Percentiles rank a stretch among this genome's conserved stretches.
Evolutionary conservation across 2,888 invertebrate species (phyloP).

Genomic region (Adelphocoris suturalis): DNA sequence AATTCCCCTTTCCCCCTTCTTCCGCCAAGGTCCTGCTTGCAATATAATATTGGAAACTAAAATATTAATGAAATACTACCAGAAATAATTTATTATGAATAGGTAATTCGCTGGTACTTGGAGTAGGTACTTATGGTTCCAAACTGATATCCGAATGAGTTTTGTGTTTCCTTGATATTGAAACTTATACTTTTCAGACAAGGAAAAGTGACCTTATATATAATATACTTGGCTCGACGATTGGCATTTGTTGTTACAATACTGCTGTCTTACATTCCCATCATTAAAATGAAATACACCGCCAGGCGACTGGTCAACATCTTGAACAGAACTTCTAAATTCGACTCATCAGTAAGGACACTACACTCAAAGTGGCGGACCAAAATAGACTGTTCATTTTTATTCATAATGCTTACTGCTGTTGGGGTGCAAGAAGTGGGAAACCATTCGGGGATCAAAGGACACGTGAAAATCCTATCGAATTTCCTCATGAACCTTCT

Average conservation of each 20-base stretch:
- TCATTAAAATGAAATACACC: neutral
- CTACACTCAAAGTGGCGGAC: neutral
- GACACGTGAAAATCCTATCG: constrained; percentile 5
- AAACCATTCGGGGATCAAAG: neutral
- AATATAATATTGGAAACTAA: no score
- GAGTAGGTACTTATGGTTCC: no score
- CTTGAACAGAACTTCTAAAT: neutral
- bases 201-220: neutral
- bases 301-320: neutral
- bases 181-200: neutral
- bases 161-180: no score
- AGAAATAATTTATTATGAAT: no score
- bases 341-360: neutral
- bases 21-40: no score
- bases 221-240: neutral
- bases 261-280: neutral
- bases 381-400: neutral
- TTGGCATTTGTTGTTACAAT: neutral
- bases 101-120: no score
- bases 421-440: neutral
- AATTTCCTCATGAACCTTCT: constrained; percentile 34
- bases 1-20: no score
- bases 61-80: no score
- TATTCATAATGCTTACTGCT: neutral
- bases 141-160: no score